phyloP scores from a whole-genome alignment of 2,113 vertebrate species.

The Pteronura brasiliensis region DNA sequence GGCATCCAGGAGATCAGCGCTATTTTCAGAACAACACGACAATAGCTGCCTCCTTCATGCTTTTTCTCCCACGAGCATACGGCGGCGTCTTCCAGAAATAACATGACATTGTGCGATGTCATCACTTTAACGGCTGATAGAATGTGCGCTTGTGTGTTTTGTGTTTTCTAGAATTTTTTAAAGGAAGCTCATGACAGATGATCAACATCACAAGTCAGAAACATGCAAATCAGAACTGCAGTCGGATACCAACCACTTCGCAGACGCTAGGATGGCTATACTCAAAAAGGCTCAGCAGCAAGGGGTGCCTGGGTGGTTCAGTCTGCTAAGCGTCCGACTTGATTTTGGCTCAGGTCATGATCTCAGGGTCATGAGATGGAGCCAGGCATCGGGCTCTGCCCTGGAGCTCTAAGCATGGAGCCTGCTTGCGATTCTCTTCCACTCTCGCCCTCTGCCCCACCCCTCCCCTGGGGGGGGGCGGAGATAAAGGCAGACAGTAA shows the following conservation, averaged over 20 bases:
- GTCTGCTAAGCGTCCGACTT: neutral
- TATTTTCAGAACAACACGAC: neutral
- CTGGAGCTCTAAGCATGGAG: neutral
- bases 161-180: neutral
- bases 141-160: neutral
- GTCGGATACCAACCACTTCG: neutral
- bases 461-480: fast-evolving
- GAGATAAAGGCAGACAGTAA: neutral
- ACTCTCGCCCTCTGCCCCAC: neutral
- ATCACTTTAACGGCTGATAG: fast-evolving
- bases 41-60: neutral
- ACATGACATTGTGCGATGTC: neutral
- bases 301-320: neutral
- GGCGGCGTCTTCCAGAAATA: neutral
- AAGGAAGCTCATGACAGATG: neutral
- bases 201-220: neutral
- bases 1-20: neutral
- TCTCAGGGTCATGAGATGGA: neutral
- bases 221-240: neutral
- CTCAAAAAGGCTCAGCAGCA: neutral
- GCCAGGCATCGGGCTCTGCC: neutral
- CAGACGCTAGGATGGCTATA: fast-evolving
- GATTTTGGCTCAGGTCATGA: neutral
- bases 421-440: neutral
- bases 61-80: neutral